phyloP scores from a whole-genome alignment of 2,888 invertebrate genomes.

The Thera britannica region DNA sequence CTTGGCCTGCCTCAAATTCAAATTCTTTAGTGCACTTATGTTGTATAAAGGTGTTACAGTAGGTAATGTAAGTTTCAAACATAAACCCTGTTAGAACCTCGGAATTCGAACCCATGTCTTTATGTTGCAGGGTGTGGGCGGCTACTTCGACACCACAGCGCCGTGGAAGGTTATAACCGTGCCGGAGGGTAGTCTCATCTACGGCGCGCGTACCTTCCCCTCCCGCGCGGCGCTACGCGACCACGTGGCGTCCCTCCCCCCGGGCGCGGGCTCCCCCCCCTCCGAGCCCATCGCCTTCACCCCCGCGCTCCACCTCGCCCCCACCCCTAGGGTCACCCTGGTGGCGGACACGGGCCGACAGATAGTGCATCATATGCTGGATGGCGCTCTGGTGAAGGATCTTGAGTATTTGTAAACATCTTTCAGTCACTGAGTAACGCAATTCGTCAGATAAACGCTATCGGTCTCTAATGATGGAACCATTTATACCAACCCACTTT shows the following conservation, averaged over 20 bases:
- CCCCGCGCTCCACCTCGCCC: conserved; percentile 54
- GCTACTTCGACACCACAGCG: conserved; percentile 70
- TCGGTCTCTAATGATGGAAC: no score
- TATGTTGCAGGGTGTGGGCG: conserved; percentile 69
- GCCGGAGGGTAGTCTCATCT: conserved; percentile 50
- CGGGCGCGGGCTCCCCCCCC: conserved; percentile 35
- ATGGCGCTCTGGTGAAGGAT: conserved; percentile 52
- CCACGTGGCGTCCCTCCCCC: conserved; percentile 52
- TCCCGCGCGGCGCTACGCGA: conserved; percentile 56
- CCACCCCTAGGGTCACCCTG: conserved; percentile 54
- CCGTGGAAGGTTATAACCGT: conserved; percentile 58
- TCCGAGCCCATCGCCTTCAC: conserved; percentile 34
- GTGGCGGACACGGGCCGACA: conserved; percentile 58
- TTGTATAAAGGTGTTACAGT: no score
- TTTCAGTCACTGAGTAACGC: background rate
- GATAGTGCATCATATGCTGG: conserved; percentile 63
- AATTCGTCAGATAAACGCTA: no score
- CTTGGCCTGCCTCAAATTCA: no score
- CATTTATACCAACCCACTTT: no score
- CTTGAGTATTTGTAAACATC: conserved; percentile 62
- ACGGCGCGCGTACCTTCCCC: conserved; percentile 64
- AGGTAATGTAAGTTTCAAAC: no score
- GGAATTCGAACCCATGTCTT: background rate
- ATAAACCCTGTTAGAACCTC: no score
- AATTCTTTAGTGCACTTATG: no score